Conservation (phyloP, 2,797 vertebrate species). For the Oryzias sinensis region DNA sequence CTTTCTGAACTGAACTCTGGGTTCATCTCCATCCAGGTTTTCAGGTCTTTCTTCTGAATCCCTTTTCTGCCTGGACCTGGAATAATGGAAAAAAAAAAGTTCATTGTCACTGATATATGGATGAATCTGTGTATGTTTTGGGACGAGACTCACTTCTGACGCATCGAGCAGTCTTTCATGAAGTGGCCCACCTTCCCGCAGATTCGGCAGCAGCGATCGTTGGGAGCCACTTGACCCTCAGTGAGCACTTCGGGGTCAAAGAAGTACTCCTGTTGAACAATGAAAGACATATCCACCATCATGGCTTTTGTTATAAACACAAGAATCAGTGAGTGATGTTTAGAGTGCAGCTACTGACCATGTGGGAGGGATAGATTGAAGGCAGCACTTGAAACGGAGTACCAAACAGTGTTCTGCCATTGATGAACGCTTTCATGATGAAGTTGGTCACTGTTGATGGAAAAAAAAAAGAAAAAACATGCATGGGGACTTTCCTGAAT, state of each 20-base stretch:
- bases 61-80: conserved; percentile 78
- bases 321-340: neutral
- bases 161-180: conserved; percentile 94
- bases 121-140: neutral
- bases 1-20: conserved; percentile 73
- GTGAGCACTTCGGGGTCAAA: conserved; percentile 93
- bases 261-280: conserved; percentile 86
- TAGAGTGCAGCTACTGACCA: conserved; percentile 76
- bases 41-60: conserved; percentile 77
- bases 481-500: neutral
- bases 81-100: neutral
- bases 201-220: conserved; percentile 94
- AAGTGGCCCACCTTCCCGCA: conserved; percentile 98
- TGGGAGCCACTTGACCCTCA: conserved; percentile 91
- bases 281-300: conserved; percentile 3
- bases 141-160: conserved; percentile 82
- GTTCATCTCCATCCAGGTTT: conserved; percentile 60
- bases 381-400: conserved; percentile 84
- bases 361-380: conserved; percentile 82
- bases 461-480: neutral
- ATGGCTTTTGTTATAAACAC: neutral
- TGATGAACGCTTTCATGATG: conserved; percentile 98
- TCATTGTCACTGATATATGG: neutral
- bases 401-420: conserved; percentile 90
- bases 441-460: conserved; percentile 90